These are phyloP conservation scores for Molossus alvarezi DNA, from an alignment of 2,797 vertebrate species.

Conservation along the genomic window DNA sequence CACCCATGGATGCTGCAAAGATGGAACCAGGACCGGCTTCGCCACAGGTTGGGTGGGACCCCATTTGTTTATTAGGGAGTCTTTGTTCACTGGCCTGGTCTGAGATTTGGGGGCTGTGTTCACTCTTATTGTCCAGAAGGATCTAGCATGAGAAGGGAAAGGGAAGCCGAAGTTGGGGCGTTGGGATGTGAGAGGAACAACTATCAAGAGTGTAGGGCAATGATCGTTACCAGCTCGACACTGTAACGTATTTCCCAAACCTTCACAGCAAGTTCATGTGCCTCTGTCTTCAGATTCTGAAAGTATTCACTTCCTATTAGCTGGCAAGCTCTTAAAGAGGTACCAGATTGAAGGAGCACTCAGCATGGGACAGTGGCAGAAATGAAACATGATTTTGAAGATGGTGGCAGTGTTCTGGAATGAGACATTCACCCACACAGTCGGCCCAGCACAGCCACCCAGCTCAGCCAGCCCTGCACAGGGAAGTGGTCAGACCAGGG, in stretches of 20 bases:
- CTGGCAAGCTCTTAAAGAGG: neutral
- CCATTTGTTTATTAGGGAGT: too few species aligned
- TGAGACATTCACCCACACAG: neutral
- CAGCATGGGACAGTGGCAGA: neutral
- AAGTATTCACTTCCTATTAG: neutral
- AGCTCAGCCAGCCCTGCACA: neutral
- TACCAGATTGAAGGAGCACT: neutral
- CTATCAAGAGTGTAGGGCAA: neutral
- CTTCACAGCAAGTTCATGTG: neutral
- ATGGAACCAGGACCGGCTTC: neutral
- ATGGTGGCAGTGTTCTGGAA: neutral
- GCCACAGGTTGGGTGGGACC: neutral
- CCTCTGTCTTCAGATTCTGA: neutral
- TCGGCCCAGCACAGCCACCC: neutral
- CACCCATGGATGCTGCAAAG: neutral
- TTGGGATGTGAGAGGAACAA: rapidly evolving
- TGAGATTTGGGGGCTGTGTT: neutral
- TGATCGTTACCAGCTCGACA: neutral
- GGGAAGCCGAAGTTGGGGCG: neutral
- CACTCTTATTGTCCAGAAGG: neutral
- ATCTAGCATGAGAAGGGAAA: neutral
- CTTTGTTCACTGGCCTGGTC: neutral
- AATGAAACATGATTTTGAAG: neutral
- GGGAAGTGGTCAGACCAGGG: neutral
- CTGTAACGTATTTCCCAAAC: neutral